Conservation (phyloP, 1,140 invertebrate species). For the Marisa cornuarietis region DNA sequence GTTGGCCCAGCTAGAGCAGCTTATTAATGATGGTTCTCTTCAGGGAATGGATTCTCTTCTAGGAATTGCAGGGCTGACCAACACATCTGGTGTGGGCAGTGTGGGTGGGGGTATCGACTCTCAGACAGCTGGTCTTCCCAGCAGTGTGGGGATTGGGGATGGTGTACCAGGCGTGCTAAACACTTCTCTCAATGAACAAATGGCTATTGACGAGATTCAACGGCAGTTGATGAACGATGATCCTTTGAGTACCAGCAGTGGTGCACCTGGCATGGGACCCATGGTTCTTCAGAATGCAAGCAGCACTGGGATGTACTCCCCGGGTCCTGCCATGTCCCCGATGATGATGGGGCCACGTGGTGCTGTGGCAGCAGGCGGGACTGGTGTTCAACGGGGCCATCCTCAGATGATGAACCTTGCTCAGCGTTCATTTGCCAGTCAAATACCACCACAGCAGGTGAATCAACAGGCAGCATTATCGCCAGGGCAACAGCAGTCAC, state of each 20-base stretch:
- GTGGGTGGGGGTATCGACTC: not conserved
- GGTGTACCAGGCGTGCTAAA: not conserved
- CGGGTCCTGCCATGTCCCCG: constrained; percentile 9
- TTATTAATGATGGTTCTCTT: constrained; percentile 18
- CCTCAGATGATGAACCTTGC: constrained; percentile 17
- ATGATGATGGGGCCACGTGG: constrained; percentile 9
- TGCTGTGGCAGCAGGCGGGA: constrained; percentile 4
- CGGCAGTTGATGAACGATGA: constrained; percentile 86
- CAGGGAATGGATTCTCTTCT: constrained; percentile 24
- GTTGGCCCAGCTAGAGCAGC: constrained; percentile 27
- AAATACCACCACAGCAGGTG: constrained; percentile 33
- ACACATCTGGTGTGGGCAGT: not conserved
- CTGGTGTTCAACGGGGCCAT: constrained; percentile 15
- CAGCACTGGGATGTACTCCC: too few relatives aligned
- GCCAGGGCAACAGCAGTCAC: constrained; percentile 69
- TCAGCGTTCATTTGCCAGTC: constrained; percentile 7
- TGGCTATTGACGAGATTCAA: constrained; percentile 89
- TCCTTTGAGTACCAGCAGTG: constrained; percentile 34
- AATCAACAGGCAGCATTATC: constrained; percentile 69
- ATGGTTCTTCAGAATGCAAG: constrained; percentile 1
- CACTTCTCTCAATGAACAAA: constrained; percentile 71
- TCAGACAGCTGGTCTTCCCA: not conserved
- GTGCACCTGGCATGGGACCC: constrained; percentile 20
- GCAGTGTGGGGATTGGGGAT: not conserved
- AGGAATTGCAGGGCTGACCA: not conserved